phyloP scores from a whole-genome alignment of 2,888 invertebrate genomes.

The Opisthograptis luteolata region DNA sequence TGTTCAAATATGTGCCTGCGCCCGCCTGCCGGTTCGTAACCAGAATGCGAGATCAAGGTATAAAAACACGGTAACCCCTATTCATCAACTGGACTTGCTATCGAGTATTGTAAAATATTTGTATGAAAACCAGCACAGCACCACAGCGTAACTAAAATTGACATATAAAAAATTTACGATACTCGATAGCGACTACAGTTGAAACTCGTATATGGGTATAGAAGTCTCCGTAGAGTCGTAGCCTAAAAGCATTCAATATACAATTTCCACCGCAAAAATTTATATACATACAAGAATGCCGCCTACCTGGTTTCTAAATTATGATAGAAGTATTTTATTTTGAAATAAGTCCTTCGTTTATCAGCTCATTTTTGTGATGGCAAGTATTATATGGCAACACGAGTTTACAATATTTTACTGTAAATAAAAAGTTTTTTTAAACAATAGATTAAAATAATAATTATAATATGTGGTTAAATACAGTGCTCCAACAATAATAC shows the following conservation, averaged over 20 bases:
- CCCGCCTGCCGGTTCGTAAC: too few relatives aligned
- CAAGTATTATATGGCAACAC: slow-evolving; percentile 34
- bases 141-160: too few relatives aligned
- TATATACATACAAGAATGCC: slow-evolving; percentile 18
- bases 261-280: slow-evolving; percentile 18
- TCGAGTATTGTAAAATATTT: too few relatives aligned
- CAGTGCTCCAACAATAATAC: slow-evolving; percentile 4
- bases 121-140: too few relatives aligned
- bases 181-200: too few relatives aligned
- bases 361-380: slow-evolving; percentile 25
- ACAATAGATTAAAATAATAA: slow-evolving; percentile 24
- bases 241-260: background rate
- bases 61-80: too few relatives aligned
- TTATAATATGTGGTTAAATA: slow-evolving; percentile 14
- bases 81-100: too few relatives aligned
- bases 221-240: background rate
- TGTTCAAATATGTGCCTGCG: too few relatives aligned
- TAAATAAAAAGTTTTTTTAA: slow-evolving; percentile 4
- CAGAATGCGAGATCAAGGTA: too few relatives aligned
- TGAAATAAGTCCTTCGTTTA: slow-evolving; percentile 2
- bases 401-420: slow-evolving; percentile 9
- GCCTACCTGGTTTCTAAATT: background rate
- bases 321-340: slow-evolving; percentile 4
- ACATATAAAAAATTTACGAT: too few relatives aligned
- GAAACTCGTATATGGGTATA: too few relatives aligned